Conservation (phyloP, 2,113 vertebrate species). For the Oceanodroma tethys region DNA sequence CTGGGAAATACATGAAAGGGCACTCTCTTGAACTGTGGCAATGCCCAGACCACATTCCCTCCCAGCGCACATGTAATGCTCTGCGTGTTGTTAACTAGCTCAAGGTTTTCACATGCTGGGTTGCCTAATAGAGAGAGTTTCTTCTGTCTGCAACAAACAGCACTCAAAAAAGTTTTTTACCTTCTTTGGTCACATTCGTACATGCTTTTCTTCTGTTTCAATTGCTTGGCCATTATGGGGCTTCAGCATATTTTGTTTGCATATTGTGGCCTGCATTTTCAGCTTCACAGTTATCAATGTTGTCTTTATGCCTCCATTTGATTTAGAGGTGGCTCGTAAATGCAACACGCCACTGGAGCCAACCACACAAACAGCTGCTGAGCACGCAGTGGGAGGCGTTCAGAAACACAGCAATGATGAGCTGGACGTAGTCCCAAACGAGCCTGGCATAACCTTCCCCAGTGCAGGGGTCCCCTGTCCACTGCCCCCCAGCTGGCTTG, state of each 20-base stretch:
- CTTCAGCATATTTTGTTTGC: background rate
- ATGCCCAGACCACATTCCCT: background rate
- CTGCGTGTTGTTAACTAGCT: background rate
- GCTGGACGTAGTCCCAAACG: background rate
- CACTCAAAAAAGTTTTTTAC: background rate
- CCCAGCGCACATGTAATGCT: background rate
- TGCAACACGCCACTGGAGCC: background rate
- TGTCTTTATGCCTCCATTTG: background rate
- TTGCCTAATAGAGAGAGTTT: background rate
- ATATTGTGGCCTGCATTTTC: background rate
- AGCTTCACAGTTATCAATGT: background rate
- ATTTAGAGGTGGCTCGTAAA: background rate
- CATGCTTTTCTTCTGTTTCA: background rate
- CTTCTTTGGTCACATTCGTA: background rate
- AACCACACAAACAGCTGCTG: background rate
- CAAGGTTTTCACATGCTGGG: background rate
- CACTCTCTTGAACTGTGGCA: background rate
- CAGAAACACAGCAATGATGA: background rate
- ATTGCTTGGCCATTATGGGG: background rate
- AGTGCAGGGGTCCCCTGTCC: background rate
- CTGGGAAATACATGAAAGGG: conserved; percentile 19
- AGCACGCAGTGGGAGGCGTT: background rate
- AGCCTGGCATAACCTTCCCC: background rate
- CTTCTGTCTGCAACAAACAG: background rate
- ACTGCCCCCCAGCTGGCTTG: fast-evolving